phyloP scores from a whole-genome alignment of 2,113 vertebrate genomes.

The Salminus brasiliensis region DNA sequence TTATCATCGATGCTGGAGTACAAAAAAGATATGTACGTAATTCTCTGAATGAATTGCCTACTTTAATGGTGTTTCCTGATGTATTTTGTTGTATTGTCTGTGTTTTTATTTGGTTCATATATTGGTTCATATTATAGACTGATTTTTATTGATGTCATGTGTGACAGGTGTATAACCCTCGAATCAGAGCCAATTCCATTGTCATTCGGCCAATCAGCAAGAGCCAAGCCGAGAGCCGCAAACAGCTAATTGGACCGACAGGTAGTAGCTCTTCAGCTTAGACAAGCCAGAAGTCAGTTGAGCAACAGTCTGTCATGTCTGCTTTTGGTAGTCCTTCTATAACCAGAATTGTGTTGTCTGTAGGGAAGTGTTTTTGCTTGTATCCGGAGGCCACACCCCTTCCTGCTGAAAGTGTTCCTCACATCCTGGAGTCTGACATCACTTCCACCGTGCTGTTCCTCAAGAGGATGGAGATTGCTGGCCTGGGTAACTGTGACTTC shows the following conservation, averaged over 20 bases:
- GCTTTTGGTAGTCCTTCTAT: not conserved
- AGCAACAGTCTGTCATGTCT: too few species aligned
- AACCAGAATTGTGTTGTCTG: constrained; percentile 15
- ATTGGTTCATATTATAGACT: not conserved
- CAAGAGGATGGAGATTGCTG: constrained; percentile 88
- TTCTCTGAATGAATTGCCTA: not conserved
- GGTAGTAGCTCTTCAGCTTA: constrained; percentile 69
- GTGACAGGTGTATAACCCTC: constrained; percentile 87
- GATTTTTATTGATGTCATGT: not conserved
- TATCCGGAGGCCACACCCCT: constrained; percentile 79
- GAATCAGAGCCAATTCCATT: constrained; percentile 84
- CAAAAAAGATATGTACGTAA: constrained; percentile 82
- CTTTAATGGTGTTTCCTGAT: not conserved
- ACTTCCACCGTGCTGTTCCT: constrained; percentile 85
- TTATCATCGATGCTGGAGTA: constrained; percentile 84
- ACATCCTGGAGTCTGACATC: constrained; percentile 84
- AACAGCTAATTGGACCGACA: constrained; percentile 77
- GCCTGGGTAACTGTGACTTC: constrained; percentile 85
- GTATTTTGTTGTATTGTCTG: not conserved
- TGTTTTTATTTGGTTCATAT: too few species aligned
- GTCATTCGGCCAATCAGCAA: constrained; percentile 82
- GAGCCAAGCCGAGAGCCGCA: constrained; percentile 82
- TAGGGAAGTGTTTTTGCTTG: constrained; percentile 89
- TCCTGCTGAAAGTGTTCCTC: constrained; percentile 65
- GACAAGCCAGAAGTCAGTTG: too few species aligned